Evolutionary conservation across 2,888 invertebrate genomes (phyloP).

Genomic region (Platycnemis pennipes): DNA sequence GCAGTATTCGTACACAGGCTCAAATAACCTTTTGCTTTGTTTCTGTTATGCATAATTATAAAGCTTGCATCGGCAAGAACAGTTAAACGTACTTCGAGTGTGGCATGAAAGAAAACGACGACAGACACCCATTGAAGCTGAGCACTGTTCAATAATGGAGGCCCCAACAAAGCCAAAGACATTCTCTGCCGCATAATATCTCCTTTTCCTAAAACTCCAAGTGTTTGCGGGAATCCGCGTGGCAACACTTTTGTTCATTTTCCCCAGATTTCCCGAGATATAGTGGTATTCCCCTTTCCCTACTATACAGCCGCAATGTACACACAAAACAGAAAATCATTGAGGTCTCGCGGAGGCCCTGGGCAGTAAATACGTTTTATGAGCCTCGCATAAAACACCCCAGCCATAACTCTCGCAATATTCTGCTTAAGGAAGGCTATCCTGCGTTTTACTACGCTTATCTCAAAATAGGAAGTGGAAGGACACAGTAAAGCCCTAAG

Average conservation of each 20-base stretch:
- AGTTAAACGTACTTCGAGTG: no score
- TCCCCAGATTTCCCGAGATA: not conserved
- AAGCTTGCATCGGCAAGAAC: no score
- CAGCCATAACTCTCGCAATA: not conserved
- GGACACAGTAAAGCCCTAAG: not conserved
- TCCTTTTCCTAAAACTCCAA: not conserved
- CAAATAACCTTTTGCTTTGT: no score
- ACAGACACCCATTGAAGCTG: no score
- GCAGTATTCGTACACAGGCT: no score
- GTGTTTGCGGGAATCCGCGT: not conserved
- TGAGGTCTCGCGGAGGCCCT: not conserved
- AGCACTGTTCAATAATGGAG: no score
- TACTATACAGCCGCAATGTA: not conserved
- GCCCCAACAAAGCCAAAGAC: not conserved
- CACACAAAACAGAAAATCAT: conserved; percentile 18
- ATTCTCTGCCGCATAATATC: not conserved
- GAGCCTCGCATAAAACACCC: conserved; percentile 23
- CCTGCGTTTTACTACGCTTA: conserved; percentile 33
- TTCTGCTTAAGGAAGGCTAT: conserved; percentile 36
- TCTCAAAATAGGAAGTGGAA: not conserved
- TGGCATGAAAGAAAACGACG: no score
- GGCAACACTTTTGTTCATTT: conserved; percentile 4
- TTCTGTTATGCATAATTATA: no score
- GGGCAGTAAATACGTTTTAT: conserved; percentile 24
- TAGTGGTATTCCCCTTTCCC: not conserved